phyloP scores from a whole-genome alignment of 2,797 vertebrate genomes.

The Enteromius trimaculatus region DNA sequence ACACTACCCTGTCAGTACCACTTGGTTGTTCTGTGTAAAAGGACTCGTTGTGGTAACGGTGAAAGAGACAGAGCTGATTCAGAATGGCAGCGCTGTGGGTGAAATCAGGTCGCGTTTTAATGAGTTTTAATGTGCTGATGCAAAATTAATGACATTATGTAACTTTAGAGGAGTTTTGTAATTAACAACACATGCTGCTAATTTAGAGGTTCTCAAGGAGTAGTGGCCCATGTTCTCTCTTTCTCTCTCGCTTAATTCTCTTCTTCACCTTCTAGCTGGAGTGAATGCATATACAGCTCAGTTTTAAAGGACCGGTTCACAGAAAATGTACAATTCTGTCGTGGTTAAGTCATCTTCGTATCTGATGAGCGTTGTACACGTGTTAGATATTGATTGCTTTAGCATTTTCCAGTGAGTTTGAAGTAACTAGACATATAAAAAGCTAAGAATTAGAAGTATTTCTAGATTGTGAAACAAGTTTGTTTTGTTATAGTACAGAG shows the following conservation, averaged over 20 bases:
- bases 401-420: background rate
- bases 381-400: background rate
- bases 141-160: constrained; percentile 73
- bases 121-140: constrained; percentile 69
- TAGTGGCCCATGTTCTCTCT: constrained; percentile 59
- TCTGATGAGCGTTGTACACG: background rate
- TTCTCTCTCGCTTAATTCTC: constrained; percentile 37
- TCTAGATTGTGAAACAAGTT: too few species aligned
- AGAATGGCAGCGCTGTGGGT: constrained; percentile 40
- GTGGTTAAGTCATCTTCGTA: background rate
- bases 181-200: constrained; percentile 72
- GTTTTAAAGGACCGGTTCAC: constrained; percentile 33
- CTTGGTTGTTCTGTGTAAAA: background rate
- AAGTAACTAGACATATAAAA: background rate
- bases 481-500: background rate
- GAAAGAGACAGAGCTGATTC: constrained; percentile 37
- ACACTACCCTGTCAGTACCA: background rate
- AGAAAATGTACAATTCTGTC: background rate
- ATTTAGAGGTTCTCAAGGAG: constrained; percentile 65
- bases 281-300: constrained; percentile 38
- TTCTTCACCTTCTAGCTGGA: constrained; percentile 16
- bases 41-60: background rate
- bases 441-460: background rate
- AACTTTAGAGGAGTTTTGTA: constrained; percentile 73
- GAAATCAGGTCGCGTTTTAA: constrained; percentile 59